Evolutionary conservation across 2,797 vertebrate species (phyloP).

Genomic region (Propithecus perrieri): DNA sequence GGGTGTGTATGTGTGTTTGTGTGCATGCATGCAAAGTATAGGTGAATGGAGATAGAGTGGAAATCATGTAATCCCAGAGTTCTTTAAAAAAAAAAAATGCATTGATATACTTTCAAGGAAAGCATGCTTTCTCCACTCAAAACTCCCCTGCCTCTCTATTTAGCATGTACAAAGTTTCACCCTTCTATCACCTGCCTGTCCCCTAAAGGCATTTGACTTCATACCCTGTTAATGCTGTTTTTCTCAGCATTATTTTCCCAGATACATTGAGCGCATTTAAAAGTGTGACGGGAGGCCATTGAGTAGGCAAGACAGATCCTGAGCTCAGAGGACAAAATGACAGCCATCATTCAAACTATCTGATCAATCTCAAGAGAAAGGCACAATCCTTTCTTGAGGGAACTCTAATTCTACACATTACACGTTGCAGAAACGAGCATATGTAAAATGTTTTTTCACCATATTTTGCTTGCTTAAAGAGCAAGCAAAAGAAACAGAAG

Average conservation of each 20-base stretch:
- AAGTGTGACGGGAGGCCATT: neutral
- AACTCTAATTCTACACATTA: neutral
- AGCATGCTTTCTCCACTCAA: neutral
- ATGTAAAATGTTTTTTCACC: neutral
- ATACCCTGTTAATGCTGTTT: accelerated
- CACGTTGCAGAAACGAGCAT: neutral
- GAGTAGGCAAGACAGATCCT: neutral
- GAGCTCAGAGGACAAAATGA: neutral
- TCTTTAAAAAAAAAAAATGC: neutral
- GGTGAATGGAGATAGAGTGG: neutral
- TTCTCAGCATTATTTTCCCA: neutral
- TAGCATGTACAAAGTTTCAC: neutral
- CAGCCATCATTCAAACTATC: neutral
- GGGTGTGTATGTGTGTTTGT: neutral
- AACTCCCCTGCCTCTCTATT: neutral
- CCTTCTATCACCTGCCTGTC: neutral
- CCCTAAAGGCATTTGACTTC: neutral
- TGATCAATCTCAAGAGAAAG: neutral
- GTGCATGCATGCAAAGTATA: neutral
- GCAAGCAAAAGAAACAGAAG: neutral
- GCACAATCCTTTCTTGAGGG: neutral
- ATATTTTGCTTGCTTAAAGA: slow-evolving; percentile 20
- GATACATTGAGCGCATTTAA: neutral
- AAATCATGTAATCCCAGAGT: neutral
- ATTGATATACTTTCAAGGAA: neutral